These are phyloP conservation scores for Syrphus vitripennis DNA, from an alignment of 2,888 invertebrate genomes.

Conservation along the genomic window DNA sequence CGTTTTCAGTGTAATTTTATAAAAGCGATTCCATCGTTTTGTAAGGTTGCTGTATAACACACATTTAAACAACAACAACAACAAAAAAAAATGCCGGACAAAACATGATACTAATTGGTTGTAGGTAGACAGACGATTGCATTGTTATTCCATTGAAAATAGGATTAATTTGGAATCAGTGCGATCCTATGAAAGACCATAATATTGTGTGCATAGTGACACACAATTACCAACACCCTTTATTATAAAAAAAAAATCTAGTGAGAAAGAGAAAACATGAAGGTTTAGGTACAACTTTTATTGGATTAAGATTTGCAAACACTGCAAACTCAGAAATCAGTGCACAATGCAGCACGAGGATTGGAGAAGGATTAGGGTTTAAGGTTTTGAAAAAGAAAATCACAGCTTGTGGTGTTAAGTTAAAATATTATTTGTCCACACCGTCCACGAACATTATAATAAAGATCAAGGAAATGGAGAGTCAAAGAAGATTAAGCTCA, in stretches of 20 bases:
- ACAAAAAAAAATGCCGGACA: background rate
- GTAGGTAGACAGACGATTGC: conserved; percentile 34
- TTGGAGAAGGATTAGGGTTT: conserved; percentile 10
- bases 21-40: background rate
- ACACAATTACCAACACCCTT: conserved; percentile 25
- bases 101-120: conserved; percentile 49
- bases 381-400: background rate
- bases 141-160: conserved; percentile 43
- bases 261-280: background rate
- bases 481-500: background rate
- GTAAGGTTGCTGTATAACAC: background rate
- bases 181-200: conserved; percentile 20
- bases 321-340: conserved; percentile 46
- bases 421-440: background rate
- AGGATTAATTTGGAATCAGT: conserved; percentile 56
- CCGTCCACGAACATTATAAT: background rate
- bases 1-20: background rate
- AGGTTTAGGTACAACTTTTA: background rate
- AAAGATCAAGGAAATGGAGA: background rate
- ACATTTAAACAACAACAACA: background rate
- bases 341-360: conserved; percentile 22
- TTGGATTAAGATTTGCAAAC: conserved; percentile 9
- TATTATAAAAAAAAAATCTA: conserved; percentile 40
- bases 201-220: conserved; percentile 30
- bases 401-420: background rate